Conservation (phyloP, 2,797 vertebrate species). For the Ibycter americanus region DNA sequence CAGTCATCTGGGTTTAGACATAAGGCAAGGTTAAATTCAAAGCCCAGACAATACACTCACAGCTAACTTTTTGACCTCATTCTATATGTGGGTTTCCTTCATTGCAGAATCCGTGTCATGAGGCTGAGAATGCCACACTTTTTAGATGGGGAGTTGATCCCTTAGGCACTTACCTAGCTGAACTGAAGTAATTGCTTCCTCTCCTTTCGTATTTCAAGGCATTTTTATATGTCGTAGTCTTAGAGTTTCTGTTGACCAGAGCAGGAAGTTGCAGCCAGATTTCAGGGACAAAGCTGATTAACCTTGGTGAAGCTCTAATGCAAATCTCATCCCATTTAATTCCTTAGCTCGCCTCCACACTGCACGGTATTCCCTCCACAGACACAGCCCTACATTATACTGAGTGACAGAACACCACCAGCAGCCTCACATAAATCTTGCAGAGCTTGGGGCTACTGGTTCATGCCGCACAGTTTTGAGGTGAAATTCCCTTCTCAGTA, state of each 20-base stretch:
- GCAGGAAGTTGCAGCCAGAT: slow-evolving; percentile 69
- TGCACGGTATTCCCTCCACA: not conserved
- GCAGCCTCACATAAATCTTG: not conserved
- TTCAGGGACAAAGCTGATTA: slow-evolving; percentile 56
- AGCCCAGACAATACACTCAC: slow-evolving; percentile 52
- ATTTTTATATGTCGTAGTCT: slow-evolving; percentile 24
- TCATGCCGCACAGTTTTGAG: not conserved
- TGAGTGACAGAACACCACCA: not conserved
- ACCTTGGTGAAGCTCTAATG: slow-evolving; percentile 32
- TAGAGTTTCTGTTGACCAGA: slow-evolving; percentile 46
- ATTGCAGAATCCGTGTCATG: not conserved
- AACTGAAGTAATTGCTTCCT: slow-evolving; percentile 52
- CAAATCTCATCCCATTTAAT: slow-evolving; percentile 31
- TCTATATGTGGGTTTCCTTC: slow-evolving; percentile 64
- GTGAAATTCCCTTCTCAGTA: not conserved
- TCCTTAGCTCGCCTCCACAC: slow-evolving; percentile 2
- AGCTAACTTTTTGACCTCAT: slow-evolving; percentile 70
- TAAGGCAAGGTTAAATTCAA: slow-evolving; percentile 71
- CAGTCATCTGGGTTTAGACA: slow-evolving; percentile 51
- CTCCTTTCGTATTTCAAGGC: slow-evolving; percentile 52
- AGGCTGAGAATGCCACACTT: slow-evolving; percentile 49
- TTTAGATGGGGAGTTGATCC: slow-evolving; percentile 1
- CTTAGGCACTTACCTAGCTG: slow-evolving; percentile 41
- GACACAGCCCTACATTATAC: not conserved
- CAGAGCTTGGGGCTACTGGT: not conserved